Evolutionary conservation across 1,140 invertebrate genomes (phyloP).

Genomic region (Helicorthomorpha holstii): DNA sequence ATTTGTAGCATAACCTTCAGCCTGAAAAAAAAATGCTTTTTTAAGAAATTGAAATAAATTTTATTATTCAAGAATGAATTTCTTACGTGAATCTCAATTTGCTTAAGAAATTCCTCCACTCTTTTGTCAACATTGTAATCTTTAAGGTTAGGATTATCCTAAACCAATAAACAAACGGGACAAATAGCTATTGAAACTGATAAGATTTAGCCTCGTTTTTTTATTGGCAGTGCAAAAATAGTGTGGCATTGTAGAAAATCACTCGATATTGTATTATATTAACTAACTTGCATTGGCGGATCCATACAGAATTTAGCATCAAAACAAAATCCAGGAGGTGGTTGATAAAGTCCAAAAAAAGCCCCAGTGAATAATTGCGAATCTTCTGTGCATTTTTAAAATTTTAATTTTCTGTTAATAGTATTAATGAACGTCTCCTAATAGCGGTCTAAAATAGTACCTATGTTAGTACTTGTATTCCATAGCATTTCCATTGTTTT

Average conservation of each 20-base stretch:
- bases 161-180: too few relatives aligned
- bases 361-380: constrained; percentile 46
- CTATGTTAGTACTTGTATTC: constrained; percentile 36
- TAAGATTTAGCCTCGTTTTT: too few relatives aligned
- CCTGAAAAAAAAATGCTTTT: not conserved
- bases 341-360: constrained; percentile 57
- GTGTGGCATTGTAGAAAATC: too few relatives aligned
- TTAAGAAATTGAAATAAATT: not conserved
- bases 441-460: too few relatives aligned
- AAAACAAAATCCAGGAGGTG: constrained; percentile 77
- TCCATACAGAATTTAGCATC: too few relatives aligned
- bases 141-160: constrained; percentile 32
- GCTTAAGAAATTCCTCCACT: constrained; percentile 25
- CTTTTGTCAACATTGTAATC: constrained; percentile 34
- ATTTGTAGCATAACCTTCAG: constrained; percentile 30
- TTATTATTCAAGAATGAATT: not conserved
- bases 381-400: too few relatives aligned
- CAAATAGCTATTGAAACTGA: too few relatives aligned
- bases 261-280: too few relatives aligned
- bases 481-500: constrained; percentile 72
- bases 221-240: too few relatives aligned
- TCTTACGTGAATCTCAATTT: constrained; percentile 23
- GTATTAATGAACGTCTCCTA: constrained; percentile 8
- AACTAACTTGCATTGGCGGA: too few relatives aligned
- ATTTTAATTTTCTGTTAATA: constrained; percentile 26